Evolutionary conservation across 2,888 invertebrate species (phyloP), one percentile per base, ranked within the genome.

Genomic region (Epistrophe grossulariae): DNA sequence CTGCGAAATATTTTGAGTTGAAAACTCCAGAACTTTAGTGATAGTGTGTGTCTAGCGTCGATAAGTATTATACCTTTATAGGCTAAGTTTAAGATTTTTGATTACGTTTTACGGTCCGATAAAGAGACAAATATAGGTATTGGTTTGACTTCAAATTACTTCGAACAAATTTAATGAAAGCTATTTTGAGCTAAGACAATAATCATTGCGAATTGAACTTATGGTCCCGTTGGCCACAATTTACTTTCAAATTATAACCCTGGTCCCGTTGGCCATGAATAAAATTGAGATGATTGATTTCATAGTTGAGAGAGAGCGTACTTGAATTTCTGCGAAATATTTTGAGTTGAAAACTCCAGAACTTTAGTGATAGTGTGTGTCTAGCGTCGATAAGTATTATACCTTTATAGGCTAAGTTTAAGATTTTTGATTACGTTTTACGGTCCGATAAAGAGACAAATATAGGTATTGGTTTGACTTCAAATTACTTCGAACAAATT

Each of bases 251-350:
- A 52, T 24, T 19, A 52, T 19, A 11, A 24, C 1, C 11, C 10
- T 52, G 52, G 52, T 52, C 19, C 52, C 52, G 52, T 52, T 52
- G 19, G 52, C 52, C 52, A 19, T 11, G 17, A 52, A 52, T 19
- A 17, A 52, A 6, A 6, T 19, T 52, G 17, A 24, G 24, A 52
- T 24, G 52, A 10, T 24, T n/a, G 17, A 52, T 24, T 52, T 19
- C 17, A 24, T 24, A 19, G 19, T n/a, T n/a, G 8, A 7, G 13
- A 50, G 11, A 50, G 48, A 50, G 17, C 8, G 19, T 50, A 4
- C 7, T 50, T 50, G 17, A 50, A 9, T 50, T 50, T 19, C 17
- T 17, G 17, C 48, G 48, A 50, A 50, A 0, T 50, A 17, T 50
- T 50, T 50, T 17, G 17, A 50, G 48, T 50, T 13, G 6, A 45